Conservation (phyloP, 2,888 invertebrate species). For the Coleophora flavipennella region DNA sequence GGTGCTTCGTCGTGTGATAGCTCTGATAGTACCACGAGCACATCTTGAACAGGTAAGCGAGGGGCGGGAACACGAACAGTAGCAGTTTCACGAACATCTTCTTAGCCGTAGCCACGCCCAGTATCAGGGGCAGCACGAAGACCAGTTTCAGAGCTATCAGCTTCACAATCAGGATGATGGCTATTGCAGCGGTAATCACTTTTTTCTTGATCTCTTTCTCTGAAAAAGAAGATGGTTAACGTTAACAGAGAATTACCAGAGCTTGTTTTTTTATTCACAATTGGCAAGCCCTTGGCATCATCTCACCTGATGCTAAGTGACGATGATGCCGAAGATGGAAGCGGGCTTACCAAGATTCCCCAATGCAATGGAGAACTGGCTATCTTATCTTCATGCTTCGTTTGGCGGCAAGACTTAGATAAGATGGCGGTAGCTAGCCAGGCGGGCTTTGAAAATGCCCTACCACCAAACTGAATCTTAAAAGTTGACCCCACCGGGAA, state of each 20-base stretch:
- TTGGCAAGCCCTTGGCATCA: too few relatives aligned
- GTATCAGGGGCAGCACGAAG: constrained; percentile 83
- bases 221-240: constrained; percentile 48
- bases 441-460: too few relatives aligned
- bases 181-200: constrained; percentile 80
- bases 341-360: too few relatives aligned
- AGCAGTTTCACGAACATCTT: constrained; percentile 86
- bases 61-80: constrained; percentile 85
- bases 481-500: too few relatives aligned
- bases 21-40: constrained; percentile 86
- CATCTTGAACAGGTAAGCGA: constrained; percentile 87
- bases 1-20: constrained; percentile 81
- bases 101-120: constrained; percentile 87
- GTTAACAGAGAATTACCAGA: too few relatives aligned
- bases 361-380: too few relatives aligned
- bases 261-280: not conserved
- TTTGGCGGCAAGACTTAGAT: too few relatives aligned
- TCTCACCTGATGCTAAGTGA: too few relatives aligned
- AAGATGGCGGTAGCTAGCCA: too few relatives aligned
- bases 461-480: too few relatives aligned
- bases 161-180: constrained; percentile 83
- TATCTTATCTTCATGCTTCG: too few relatives aligned
- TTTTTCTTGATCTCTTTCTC: constrained; percentile 85
- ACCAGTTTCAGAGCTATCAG: constrained; percentile 85
- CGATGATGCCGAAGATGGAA: too few relatives aligned